Base-by-base conservation (phyloP, 2,797 vertebrate genomes). In the Poeciliopsis turneri region DNA sequence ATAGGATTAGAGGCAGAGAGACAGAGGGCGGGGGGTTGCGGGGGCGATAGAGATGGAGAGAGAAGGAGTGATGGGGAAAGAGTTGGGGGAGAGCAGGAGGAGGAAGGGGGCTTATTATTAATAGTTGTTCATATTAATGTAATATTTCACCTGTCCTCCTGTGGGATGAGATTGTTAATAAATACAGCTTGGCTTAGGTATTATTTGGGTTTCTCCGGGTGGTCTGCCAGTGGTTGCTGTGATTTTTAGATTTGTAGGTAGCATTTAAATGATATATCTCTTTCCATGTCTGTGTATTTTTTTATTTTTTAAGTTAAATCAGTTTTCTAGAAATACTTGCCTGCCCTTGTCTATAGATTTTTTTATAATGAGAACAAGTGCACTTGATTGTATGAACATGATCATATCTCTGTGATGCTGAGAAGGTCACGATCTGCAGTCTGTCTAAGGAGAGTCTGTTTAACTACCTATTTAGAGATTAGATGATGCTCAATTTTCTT, bases 1-100 rank as follows among this genome's bases (percentile, higher is more conserved):
- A 98, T 97, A 97, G 97, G 97, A 97, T 98, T 98, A 98, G 94
- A 95, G 94, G 83, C 88, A 88, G 90, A 89, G 92, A 75, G 91
- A 88, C 90, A 91, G 87, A 84, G 81, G 82, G 70, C 72, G 69
- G 81, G 81, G 77, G 81, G 81, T 78, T 77, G 81, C 61, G 72
- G 77, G 81, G 78, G 80, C 76, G 88, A 86, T 87, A 88, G 87
- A 92, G 88, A 90, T 84, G 85, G 87, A 88, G 87, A 81, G 85
- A 84, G 90, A 90, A 88, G 88, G 75, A 91, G 84, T 86, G 86
- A 89, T 91, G 89, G 89, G 91, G 90, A 80, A 84, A 86, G 86
- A 84, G 88, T 86, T 88, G 87, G 86, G 80, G 83, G 83, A 81
- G 79, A 76, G 68, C 41, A 46, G 41, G 75, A 28, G 61, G 47